Evolutionary conservation across 2,797 vertebrate genomes (phyloP), one percentile per base, ranked within the genome.

Genomic region (Lutra lutra): DNA sequence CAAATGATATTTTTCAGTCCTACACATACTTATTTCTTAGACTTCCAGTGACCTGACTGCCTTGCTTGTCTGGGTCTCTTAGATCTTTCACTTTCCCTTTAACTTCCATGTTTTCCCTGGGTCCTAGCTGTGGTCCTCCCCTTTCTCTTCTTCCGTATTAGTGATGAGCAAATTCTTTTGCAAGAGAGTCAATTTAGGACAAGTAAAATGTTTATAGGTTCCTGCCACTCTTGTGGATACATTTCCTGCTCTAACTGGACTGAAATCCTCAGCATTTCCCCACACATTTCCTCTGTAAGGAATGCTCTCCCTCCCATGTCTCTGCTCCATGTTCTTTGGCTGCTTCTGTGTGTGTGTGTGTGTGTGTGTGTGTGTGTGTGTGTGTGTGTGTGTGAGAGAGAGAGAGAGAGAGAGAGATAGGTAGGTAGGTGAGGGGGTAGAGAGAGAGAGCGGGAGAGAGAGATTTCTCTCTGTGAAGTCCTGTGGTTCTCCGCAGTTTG

Each of bases 91-190:
- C 7, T 27, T 10, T 77, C 20, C 3, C 68, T 95, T 89, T 54
- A 93, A 17, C 88, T 82, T 83, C 89, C 85, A 32, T 58, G 77
- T 35, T 77, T 95, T 56, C 32, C 70, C 43, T 82, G 23, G 89
- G 77, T 88, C 32, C 25, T 82, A 17, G 29, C 38, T 17, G 83
- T 40, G 40, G 66, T 75, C 66, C 23, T 79, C 29, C 48, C 48
- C 15, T 75, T 40, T 60, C 12, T 72, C 32, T 87, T 86, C 46
- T 64, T 96, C 46, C 83, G 25, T 8, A 88, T 7, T 46, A 86
- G n/a, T 11, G 54, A 79, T 46, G 60, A 79, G 15, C 7, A 87
- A 56, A 77, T 85, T 95, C 56, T 97, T 95, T 56, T 84, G 43
- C 4, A 58, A 77, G 64, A 84, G 38, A 27, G 64, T 89, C 18